Evolutionary conservation across 2,888 invertebrate species (phyloP).

Genomic region (Apotomis capreana): DNA sequence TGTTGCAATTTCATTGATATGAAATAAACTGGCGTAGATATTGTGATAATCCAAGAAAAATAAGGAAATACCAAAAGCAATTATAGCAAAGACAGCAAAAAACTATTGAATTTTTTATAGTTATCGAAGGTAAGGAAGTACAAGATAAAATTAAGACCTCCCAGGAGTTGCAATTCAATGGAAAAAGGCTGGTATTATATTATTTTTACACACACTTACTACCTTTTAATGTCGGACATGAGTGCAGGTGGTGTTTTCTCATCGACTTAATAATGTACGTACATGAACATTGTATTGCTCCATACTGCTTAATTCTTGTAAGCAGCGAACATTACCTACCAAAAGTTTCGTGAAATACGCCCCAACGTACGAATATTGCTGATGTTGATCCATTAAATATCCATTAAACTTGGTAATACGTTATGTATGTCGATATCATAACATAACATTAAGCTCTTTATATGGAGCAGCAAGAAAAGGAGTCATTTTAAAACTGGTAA

Average conservation of each 20-base stretch:
- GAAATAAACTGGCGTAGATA: neutral
- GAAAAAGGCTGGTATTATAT: slow-evolving; percentile 5
- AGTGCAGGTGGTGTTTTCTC: slow-evolving; percentile 33
- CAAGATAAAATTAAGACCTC: slow-evolving; percentile 30
- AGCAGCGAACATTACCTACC: slow-evolving; percentile 22
- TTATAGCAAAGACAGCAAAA: neutral
- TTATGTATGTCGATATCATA: slow-evolving; percentile 9
- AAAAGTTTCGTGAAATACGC: slow-evolving; percentile 43
- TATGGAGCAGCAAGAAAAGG: neutral
- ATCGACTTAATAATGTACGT: slow-evolving; percentile 43
- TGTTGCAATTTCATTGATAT: neutral
- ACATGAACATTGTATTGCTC: slow-evolving; percentile 42
- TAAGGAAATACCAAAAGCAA: slow-evolving; percentile 6
- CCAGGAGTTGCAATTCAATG: slow-evolving; percentile 14
- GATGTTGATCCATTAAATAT: slow-evolving; percentile 43
- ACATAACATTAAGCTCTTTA: slow-evolving; percentile 21
- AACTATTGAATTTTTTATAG: slow-evolving; percentile 5
- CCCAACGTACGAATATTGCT: slow-evolving; percentile 29
- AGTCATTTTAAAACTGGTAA: too few species aligned
- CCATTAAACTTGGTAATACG: slow-evolving; percentile 33
- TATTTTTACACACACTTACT: slow-evolving; percentile 9
- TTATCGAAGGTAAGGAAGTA: neutral
- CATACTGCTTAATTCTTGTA: slow-evolving; percentile 17
- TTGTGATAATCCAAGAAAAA: neutral
- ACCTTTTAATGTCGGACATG: slow-evolving; percentile 7